phyloP scores from a whole-genome alignment of 2,888 invertebrate genomes.

The Eustalomyia histrio region DNA sequence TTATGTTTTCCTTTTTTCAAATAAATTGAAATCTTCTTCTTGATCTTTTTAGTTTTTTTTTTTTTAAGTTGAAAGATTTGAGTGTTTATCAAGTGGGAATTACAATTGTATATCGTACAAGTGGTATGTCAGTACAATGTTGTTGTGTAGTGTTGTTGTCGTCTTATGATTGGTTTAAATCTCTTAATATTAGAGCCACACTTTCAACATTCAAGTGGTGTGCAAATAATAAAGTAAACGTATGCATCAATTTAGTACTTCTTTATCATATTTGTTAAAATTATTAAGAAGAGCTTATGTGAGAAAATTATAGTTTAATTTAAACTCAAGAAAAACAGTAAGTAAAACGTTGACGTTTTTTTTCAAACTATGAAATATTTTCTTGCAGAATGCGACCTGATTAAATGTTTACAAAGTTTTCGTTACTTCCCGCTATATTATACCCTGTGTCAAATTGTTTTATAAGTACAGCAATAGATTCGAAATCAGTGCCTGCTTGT shows the following conservation, averaged over 20 bases:
- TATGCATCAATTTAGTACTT: neutral
- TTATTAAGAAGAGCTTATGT: neutral
- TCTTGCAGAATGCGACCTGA: too few relatives aligned
- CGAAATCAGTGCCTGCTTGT: too few relatives aligned
- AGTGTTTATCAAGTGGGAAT: slow-evolving; percentile 40
- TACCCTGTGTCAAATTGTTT: too few relatives aligned
- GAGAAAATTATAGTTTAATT: neutral
- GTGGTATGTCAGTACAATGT: neutral
- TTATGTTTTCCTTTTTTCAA: neutral
- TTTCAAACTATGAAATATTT: too few relatives aligned
- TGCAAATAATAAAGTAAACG: slow-evolving; percentile 42
- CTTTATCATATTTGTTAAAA: neutral
- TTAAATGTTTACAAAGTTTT: too few relatives aligned
- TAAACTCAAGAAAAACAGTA: neutral
- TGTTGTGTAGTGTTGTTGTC: slow-evolving; percentile 6
- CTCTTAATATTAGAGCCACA: slow-evolving; percentile 46
- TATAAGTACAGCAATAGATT: too few relatives aligned
- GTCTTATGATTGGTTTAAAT: slow-evolving; percentile 52
- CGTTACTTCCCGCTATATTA: too few relatives aligned
- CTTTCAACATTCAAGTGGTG: slow-evolving; percentile 57
- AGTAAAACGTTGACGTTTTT: too few relatives aligned
- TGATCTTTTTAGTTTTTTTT: neutral
- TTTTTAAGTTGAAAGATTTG: slow-evolving; percentile 32
- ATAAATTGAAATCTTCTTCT: slow-evolving; percentile 3
- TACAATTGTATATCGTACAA: slow-evolving; percentile 9